Conservation (phyloP, 2,113 vertebrate species). For the Leuciscus idus region DNA sequence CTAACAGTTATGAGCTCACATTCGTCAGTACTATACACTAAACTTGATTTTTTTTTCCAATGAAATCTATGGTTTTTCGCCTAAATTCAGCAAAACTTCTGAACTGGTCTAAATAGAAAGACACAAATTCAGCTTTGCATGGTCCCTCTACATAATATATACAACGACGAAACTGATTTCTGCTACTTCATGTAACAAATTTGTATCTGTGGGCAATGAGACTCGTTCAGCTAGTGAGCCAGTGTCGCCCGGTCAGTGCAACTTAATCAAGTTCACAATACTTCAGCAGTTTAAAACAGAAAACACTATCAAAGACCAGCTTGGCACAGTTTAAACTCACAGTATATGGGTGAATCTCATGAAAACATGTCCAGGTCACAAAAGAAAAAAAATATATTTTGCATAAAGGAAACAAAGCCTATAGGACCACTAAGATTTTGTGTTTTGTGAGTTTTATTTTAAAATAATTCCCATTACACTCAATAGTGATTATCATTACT, state of each 20-base stretch:
- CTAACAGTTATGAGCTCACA: slow-evolving; percentile 58
- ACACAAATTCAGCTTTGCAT: neutral
- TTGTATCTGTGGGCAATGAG: neutral
- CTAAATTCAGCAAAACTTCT: slow-evolving; percentile 3
- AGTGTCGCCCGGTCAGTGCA: slow-evolving; percentile 16
- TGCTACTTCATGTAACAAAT: slow-evolving; percentile 19
- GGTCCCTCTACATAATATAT: slow-evolving; percentile 7
- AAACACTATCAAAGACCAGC: slow-evolving; percentile 9
- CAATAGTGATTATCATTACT: neutral
- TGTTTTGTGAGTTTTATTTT: neutral
- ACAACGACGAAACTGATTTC: slow-evolving; percentile 12
- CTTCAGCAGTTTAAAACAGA: slow-evolving; percentile 22
- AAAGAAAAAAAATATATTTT: neutral
- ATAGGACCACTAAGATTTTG: neutral
- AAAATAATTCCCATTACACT: neutral
- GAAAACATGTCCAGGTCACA: slow-evolving; percentile 32
- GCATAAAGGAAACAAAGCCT: neutral
- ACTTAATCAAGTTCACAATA: slow-evolving; percentile 16
- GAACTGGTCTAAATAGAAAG: slow-evolving; percentile 4
- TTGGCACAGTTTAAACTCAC: slow-evolving; percentile 28
- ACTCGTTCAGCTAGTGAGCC: neutral
- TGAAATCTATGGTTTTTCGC: neutral
- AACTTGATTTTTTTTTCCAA: neutral
- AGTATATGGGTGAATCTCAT: slow-evolving; percentile 2
- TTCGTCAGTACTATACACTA: slow-evolving; percentile 35